Evolutionary conservation across 2,888 invertebrate species (phyloP).

Genomic region (Leucozona laternaria): DNA sequence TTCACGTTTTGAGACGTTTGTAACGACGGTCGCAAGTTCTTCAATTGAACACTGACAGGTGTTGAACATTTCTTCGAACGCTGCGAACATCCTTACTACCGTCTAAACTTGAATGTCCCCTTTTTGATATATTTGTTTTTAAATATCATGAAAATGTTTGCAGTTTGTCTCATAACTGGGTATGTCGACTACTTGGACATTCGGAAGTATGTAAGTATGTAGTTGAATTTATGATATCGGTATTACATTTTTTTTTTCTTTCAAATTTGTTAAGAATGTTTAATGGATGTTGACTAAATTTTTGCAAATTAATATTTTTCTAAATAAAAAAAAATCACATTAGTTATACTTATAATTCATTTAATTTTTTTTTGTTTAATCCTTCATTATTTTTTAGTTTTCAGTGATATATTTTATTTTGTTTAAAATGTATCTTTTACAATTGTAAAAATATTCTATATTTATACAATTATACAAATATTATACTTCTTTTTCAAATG

Average conservation of each 20-base stretch:
- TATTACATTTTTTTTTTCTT: background rate
- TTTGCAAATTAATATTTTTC: constrained; percentile 3
- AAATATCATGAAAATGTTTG: background rate
- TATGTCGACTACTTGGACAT: background rate
- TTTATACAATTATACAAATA: constrained; percentile 26
- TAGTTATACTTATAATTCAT: background rate
- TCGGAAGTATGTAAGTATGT: background rate
- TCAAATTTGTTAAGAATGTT: background rate
- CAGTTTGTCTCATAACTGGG: background rate
- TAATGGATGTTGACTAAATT: background rate
- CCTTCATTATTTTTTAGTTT: constrained; percentile 17
- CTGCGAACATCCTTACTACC: too few relatives aligned
- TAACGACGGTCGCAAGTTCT: too few relatives aligned
- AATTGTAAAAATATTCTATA: constrained; percentile 44
- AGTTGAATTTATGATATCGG: background rate
- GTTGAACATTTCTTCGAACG: too few relatives aligned
- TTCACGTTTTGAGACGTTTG: too few relatives aligned
- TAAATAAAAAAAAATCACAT: constrained; percentile 17
- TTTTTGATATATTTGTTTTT: too few relatives aligned
- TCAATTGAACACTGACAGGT: too few relatives aligned
- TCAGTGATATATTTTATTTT: constrained; percentile 23
- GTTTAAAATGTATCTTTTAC: constrained; percentile 17
- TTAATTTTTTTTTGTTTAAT: constrained; percentile 4
- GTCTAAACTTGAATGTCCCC: too few relatives aligned
- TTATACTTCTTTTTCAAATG: background rate